Conservation (phyloP, 2,888 invertebrate species). For the Boloria euphrosyne region DNA sequence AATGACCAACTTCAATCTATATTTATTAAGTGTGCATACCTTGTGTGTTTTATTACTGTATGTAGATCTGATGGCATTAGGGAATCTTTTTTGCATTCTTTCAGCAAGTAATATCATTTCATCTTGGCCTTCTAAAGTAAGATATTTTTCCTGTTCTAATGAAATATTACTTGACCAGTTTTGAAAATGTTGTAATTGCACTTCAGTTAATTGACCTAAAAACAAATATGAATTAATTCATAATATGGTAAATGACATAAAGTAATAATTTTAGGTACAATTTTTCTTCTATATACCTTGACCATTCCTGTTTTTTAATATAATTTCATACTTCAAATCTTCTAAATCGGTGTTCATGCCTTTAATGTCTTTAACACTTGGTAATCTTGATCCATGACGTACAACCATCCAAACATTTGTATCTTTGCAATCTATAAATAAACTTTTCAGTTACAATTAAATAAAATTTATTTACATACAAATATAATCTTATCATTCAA, state of each 20-base stretch:
- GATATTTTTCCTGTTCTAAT: constrained; percentile 79
- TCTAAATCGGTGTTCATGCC: constrained; percentile 79
- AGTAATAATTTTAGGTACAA: background rate
- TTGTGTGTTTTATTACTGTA: constrained; percentile 84
- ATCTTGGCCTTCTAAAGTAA: constrained; percentile 88
- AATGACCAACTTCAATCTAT: too few relatives aligned
- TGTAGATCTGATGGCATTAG: constrained; percentile 81
- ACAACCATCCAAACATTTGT: constrained; percentile 88
- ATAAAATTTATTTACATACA: background rate
- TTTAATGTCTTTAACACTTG: constrained; percentile 81
- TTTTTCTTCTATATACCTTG: constrained; percentile 61
- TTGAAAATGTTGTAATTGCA: constrained; percentile 71
- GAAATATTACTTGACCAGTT: constrained; percentile 83
- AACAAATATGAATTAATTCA: constrained; percentile 23
- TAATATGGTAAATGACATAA: too few relatives aligned
- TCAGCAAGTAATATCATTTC: constrained; percentile 88
- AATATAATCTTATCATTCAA: background rate
- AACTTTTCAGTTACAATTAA: background rate
- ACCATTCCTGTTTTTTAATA: constrained; percentile 72
- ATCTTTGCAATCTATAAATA: constrained; percentile 82
- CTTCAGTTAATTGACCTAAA: constrained; percentile 64
- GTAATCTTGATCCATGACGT: constrained; percentile 90
- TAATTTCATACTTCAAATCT: constrained; percentile 77
- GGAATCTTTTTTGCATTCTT: constrained; percentile 88
- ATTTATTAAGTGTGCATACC: constrained; percentile 55